phyloP scores from a whole-genome alignment of 2,113 vertebrate species.

The Pao palembangensis region DNA sequence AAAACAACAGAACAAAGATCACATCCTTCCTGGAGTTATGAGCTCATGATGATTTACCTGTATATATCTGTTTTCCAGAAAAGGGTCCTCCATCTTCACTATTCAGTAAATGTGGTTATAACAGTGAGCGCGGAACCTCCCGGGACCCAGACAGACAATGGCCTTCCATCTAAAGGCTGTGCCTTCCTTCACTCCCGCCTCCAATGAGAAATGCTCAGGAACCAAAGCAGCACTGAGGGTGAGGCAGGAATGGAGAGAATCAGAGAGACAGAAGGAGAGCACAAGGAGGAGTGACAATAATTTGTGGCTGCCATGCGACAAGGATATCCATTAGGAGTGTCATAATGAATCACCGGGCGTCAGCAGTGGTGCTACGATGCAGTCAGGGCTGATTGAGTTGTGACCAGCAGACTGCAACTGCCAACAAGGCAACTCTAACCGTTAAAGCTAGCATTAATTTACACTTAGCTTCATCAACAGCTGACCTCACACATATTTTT shows the following conservation, averaged over 20 bases:
- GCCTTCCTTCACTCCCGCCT: constrained; percentile 9
- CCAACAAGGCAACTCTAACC: constrained; percentile 46
- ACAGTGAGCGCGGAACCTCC: constrained; percentile 2
- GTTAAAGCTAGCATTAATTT: constrained; percentile 30
- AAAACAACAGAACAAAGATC: constrained; percentile 15
- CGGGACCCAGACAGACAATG: constrained; percentile 23
- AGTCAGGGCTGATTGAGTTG: constrained; percentile 62
- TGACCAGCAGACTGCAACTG: constrained; percentile 42
- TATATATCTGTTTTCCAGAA: constrained; percentile 1
- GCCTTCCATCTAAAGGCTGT: constrained; percentile 28
- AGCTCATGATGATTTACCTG: constrained; percentile 57
- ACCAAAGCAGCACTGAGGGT: neutral
- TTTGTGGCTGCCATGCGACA: constrained; percentile 42
- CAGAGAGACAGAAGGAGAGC: constrained; percentile 1
- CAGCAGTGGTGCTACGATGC: constrained; percentile 51
- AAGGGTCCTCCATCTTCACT: neutral
- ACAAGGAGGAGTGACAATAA: constrained; percentile 34
- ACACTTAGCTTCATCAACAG: neutral
- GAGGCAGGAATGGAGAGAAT: neutral
- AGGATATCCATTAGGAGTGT: constrained; percentile 51
- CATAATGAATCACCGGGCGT: constrained; percentile 55
- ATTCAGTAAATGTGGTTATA: neutral
- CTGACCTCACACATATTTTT: too few relatives aligned
- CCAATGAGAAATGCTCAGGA: constrained; percentile 2
- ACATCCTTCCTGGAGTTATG: constrained; percentile 41